Base-by-base conservation (phyloP, 2,113 vertebrate genomes). In the Cacatua alba region DNA sequence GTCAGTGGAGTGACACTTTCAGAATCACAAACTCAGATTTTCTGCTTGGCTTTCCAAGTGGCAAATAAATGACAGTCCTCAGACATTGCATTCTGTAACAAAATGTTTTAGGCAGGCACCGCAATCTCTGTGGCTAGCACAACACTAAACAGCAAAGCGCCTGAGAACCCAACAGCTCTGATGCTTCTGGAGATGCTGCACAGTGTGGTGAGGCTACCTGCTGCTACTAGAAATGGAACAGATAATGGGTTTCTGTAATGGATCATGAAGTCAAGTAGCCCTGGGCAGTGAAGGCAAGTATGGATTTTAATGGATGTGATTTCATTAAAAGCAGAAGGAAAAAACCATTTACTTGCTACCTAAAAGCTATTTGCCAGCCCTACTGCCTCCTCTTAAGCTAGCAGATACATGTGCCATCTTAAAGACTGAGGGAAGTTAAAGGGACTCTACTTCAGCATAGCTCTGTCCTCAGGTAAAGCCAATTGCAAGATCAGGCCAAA, bases 201-300 rank as follows among this genome's bases (percentile, higher is more conserved):
- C 67, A 48, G 48, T 29, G 83, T 33, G 41, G 39, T 26, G 63
- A 75, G 48, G 87, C 44, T 49, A n/a, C 33, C 25, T 64, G 41
- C 18, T 65, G 55, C 49, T 77, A 81, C 83, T 46, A 91, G 82
- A 83, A 94, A 92, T 15, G 31, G 95, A 93, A 33, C 3, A 90
- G 83, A 72, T 62, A 64, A 33, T 79, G 60, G 79, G 69, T 91
- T 91, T 87, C 90, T 91, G 93, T 39, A 94, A 76, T 59, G 67
- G 67, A 83, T 55, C 82, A 80, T 41, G 84, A 91, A 95, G 81
- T 51, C 60, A 78, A 67, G 39, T 12, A 83, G 63, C 31, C 11
- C 26, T 2, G 0, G 44, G 35, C 44, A 88, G 48, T 70, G 90
- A 96, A 93, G 92, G 41, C 21, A 80, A 68, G 8, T 57, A 76